Evolutionary conservation across 2,797 vertebrate genomes (phyloP), one percentile per base, ranked within the genome.

Genomic region (Columba guinea): DNA sequence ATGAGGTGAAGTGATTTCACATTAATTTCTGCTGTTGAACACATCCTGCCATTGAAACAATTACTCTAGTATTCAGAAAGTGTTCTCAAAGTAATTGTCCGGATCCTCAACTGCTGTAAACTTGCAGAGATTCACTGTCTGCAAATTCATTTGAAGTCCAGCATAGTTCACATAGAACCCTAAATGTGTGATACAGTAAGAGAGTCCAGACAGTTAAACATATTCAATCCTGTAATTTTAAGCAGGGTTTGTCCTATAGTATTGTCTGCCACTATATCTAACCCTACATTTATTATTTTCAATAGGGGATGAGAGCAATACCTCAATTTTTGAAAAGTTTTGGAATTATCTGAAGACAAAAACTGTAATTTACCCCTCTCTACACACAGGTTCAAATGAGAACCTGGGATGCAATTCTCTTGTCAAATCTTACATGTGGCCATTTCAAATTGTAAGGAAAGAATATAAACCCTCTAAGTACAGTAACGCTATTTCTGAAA

Each of bases 21-120:
- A 67, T 92, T 82, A 35, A 70, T 77, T 96, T 95, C 48, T 90
- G 44, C 53, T 89, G 32, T 44, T 83, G 67, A 91, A 73, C 34
- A 18, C 17, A 86, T 64, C 37, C 62, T 89, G 26, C 51, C 27
- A 52, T 26, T 65, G 77, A 92, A 87, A 7, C 22, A 53, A 17
- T 65, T 92, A 52, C 30, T 56, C 44, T 51, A 52, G 10, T 68
- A 56, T 70, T 84, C 81, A 73, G 68, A 91, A 82, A 80, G 3
- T 39, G 15, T 59, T 52, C 71, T 76, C 0, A 0, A 67, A 73
- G 19, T 55, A 69, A 69, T 28, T 48, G n/a, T 69, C 48, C 55
- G 37, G 5, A 23, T 93, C 28, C 39, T 59, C 69, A n/a, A 35
- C 1, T 82, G 44, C 28, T 89, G n/a, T 63, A 79, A 70, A 64